phyloP scores from a whole-genome alignment of 2,113 vertebrate genomes.

The Brevimyrus niger region DNA sequence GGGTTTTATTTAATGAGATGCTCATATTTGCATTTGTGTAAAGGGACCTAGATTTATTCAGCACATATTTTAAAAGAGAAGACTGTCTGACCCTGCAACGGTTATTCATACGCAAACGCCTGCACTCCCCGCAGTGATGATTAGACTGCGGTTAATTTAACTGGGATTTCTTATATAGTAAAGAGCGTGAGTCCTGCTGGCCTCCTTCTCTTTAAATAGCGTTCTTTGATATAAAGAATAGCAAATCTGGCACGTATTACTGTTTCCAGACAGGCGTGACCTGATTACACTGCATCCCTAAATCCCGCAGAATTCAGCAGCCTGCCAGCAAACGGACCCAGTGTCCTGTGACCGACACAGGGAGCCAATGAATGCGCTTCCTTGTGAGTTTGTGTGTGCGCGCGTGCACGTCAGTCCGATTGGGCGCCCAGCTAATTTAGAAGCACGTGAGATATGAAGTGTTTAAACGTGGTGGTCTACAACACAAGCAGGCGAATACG shows the following conservation, averaged over 20 bases:
- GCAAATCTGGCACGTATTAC: neutral
- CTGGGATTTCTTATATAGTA: neutral
- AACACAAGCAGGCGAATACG: neutral
- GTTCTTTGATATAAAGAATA: neutral
- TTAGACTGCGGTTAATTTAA: neutral
- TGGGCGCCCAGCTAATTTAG: neutral
- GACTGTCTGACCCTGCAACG: neutral
- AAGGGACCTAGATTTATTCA: neutral
- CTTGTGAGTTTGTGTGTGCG: neutral
- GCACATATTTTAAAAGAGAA: neutral
- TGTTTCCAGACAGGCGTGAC: slow-evolving; percentile 7
- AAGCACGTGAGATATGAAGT: neutral
- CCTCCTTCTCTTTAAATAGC: neutral
- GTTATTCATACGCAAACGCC: neutral
- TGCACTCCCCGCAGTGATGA: neutral
- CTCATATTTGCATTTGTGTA: neutral
- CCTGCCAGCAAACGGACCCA: neutral
- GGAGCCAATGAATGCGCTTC: neutral
- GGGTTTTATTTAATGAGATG: neutral
- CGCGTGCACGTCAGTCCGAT: neutral
- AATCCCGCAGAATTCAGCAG: neutral
- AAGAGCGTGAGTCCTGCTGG: neutral
- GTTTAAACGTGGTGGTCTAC: neutral
- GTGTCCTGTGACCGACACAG: slow-evolving; percentile 3
- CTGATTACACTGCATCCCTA: slow-evolving; percentile 4